Base-by-base conservation (phyloP, 30 jellyfish, hydroid and myxozoan species). In the Morbakka virulenta region DNA sequence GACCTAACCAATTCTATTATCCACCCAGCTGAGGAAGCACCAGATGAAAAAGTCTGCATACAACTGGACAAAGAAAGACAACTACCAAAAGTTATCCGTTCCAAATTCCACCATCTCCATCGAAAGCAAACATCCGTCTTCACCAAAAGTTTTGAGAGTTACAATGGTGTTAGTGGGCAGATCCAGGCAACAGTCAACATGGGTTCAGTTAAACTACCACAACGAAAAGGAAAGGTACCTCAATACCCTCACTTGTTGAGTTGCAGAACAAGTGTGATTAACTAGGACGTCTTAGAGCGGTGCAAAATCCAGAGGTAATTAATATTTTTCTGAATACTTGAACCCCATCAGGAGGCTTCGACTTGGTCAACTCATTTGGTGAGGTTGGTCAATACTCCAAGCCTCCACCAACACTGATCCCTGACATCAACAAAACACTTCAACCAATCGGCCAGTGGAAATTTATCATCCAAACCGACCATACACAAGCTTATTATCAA, bases 331-430 rank as follows among this genome's bases (percentile, higher is more conserved):
- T 2, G 95, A 83, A 67, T 83, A 83, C 76, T 29, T 83, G 29
- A 83, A 83, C 79, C 91, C 79, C 92, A 31, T 14, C 49, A 30
- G 95, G 92, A n/a, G 95, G 95, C 62, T 27, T 9, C 66, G 83
- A 83, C 31, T 77, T 73, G 12, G 95, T 83, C 4, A 83, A 89
- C 2, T 27, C 89, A 74, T 83, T 83, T 65, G 74, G 57, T 14
- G 95, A 83, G 23, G 90, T 83, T 27, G 91, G 70, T 12, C 35
- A 30, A n/a, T 83, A 73, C 57, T 36, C 85, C 34, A 83, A 83
- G 33, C 95, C 90, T 6, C 91, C 73, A 63, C 95, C 95, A 9
- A 20, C 95, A 3, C 24, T 83, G 67, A 61, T 83, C 84, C 95
- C 95, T 0, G 85, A 83, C 31, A 89, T 83, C 36, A 53, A 74